Evolutionary conservation across 2,797 vertebrate species (phyloP), one percentile per base, ranked within the genome.

Genomic region (Neosilurus mollespiculum): DNA sequence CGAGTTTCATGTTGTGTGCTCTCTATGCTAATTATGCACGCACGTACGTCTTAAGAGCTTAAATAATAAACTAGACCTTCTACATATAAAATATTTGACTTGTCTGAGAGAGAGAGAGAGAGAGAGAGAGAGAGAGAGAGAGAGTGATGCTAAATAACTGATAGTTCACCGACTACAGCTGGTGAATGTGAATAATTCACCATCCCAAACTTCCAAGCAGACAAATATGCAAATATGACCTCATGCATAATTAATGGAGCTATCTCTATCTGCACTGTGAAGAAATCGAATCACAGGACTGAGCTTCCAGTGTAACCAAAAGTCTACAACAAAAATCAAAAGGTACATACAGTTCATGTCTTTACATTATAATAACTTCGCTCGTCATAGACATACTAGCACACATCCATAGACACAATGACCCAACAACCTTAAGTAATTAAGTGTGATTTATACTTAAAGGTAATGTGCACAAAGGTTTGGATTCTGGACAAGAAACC

Each of bases 61-160:
- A 58, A 24, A 34, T 64, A 26, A n/a, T 73, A 56, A 71, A 81
- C 9, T 4, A 82, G 56, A 49, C 22, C 4, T 66, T 71, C 67
- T 30, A 51, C 20, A 0, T 77, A 16, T 9, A 65, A 37, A 64
- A 12, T 53, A 9, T 66, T 66, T 62, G 43, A 76, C 76, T 53
- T 66, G 12, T 14, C 65, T 14, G 22, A 51, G 69, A 71, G 18
- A 69, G 18, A 66, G 14, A 66, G 5, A 10, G 66, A 43, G 66
- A 67, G 77, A 78, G 71, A 84, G 76, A 81, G 51, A 73, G 24
- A 30, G 49, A 73, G 24, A 56, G 4, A n/a, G 43, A 51, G 49
- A 26, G n/a, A 66, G 75, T 83, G 84, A 84, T 26, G 66, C 66
- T 88, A 67, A 87, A 88, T 86, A 71, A 88, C 87, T 58, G n/a